Evolutionary conservation across 2,797 vertebrate genomes (phyloP).

Genomic region (Crenuchus spilurus): DNA sequence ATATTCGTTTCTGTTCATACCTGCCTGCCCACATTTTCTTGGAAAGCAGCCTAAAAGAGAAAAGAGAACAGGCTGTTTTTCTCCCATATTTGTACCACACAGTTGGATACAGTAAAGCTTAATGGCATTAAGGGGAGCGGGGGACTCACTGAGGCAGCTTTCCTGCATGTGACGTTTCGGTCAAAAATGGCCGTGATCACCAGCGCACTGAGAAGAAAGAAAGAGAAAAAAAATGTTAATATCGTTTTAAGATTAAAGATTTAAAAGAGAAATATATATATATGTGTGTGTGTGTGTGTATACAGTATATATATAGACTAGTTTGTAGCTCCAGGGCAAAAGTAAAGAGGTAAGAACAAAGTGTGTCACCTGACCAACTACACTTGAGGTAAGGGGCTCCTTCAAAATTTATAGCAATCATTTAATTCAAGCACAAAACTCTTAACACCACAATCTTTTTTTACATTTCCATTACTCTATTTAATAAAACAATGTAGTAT

Average conservation of each 20-base stretch:
- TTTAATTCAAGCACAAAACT: too few relatives aligned
- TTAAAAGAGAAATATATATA: too few relatives aligned
- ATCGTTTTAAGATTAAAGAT: neutral
- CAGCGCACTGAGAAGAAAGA: conserved; percentile 78
- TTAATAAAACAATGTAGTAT: too few relatives aligned
- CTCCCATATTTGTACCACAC: neutral
- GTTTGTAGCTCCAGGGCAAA: too few relatives aligned
- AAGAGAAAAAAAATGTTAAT: neutral
- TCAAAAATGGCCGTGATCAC: conserved; percentile 91
- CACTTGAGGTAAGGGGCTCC: too few relatives aligned
- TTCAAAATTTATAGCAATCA: too few relatives aligned
- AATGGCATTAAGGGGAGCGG: neutral
- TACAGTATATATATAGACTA: too few relatives aligned
- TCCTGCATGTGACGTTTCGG: conserved; percentile 89
- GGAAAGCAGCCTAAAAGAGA: conserved; percentile 93
- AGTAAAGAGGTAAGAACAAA: too few relatives aligned
- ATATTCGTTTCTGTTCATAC: conserved; percentile 71
- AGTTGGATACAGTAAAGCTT: neutral
- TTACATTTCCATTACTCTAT: too few relatives aligned
- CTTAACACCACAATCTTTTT: too few relatives aligned
- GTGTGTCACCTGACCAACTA: too few relatives aligned
- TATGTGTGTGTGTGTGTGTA: too few relatives aligned
- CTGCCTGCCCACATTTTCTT: conserved; percentile 99
- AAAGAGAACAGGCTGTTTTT: conserved; percentile 57
- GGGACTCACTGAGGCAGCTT: conserved; percentile 92